Percentiles rank a stretch among this genome's conserved stretches.
phyloP scores from a whole-genome alignment of 2,888 invertebrate species.

The Agrochola litura region DNA sequence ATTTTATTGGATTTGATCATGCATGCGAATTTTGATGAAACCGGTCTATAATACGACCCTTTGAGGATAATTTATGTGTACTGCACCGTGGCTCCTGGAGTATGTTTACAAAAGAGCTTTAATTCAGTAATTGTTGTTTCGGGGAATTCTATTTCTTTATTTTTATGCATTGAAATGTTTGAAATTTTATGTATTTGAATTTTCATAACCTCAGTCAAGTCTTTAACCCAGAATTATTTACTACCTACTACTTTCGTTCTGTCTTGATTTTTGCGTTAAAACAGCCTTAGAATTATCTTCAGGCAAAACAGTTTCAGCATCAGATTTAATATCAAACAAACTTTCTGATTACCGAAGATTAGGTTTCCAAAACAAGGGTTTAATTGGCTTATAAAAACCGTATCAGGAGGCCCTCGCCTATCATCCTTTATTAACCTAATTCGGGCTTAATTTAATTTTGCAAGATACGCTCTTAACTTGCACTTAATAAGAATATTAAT shows the following conservation, averaged over 20 bases:
- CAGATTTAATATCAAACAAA: neutral
- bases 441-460: constrained; percentile 37
- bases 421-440: constrained; percentile 21
- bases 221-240: neutral
- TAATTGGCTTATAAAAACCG: constrained; percentile 27
- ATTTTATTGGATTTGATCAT: constrained; percentile 51
- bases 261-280: neutral
- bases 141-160: neutral
- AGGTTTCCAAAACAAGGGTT: constrained; percentile 24
- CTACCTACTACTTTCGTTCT: neutral
- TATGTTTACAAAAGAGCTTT: constrained; percentile 15
- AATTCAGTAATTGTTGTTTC: neutral
- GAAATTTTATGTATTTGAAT: neutral
- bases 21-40: constrained; percentile 35
- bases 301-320: neutral
- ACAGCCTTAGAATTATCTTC: neutral
- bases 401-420: constrained; percentile 18
- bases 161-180: neutral
- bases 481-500: constrained; percentile 44
- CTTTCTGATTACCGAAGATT: constrained; percentile 1
- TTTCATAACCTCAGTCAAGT: neutral
- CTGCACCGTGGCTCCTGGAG: constrained; percentile 36
- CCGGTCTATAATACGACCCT: neutral
- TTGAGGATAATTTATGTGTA: constrained; percentile 34
- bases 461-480: constrained; percentile 29